These are phyloP conservation scores for Temnothorax curvispinosus DNA, from an alignment of 1,140 invertebrate genomes.

Conservation along the genomic window DNA sequence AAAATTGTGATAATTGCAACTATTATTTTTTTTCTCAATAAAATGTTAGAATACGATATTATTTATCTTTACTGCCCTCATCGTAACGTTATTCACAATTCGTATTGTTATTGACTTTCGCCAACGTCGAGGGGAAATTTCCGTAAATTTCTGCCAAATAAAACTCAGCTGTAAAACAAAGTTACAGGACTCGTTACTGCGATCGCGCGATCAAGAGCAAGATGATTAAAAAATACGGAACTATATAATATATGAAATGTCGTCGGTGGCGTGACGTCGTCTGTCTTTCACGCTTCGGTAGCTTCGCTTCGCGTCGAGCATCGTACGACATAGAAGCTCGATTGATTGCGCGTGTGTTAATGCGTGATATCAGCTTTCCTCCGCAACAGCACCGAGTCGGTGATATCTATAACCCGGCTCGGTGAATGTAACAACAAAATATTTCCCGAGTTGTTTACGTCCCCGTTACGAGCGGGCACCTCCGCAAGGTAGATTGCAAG, in stretches of 20 bases:
- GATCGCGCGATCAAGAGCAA: neutral
- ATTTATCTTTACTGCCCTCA: no score
- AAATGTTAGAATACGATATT: no score
- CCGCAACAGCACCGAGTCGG: neutral
- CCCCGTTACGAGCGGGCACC: neutral
- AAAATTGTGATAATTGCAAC: no score
- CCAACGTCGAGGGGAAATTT: neutral
- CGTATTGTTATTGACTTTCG: no score
- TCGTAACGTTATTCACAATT: no score
- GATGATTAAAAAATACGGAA: neutral
- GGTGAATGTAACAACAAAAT: slow-evolving; percentile 43
- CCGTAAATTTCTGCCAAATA: neutral
- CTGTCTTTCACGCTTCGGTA: slow-evolving; percentile 29
- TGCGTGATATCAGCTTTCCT: slow-evolving; percentile 31
- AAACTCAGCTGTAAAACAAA: slow-evolving; percentile 12
- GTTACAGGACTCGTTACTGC: neutral
- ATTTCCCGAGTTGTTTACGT: slow-evolving; percentile 3
- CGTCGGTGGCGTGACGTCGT: neutral
- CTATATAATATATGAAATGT: slow-evolving; percentile 21
- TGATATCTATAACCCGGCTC: neutral
- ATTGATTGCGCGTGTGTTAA: neutral
- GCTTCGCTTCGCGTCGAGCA: neutral
- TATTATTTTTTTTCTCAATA: no score
- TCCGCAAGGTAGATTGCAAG: neutral
- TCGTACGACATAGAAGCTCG: slow-evolving; percentile 22